phyloP scores from a whole-genome alignment of 2,888 invertebrate genomes.

The Spicauda simplicius region DNA sequence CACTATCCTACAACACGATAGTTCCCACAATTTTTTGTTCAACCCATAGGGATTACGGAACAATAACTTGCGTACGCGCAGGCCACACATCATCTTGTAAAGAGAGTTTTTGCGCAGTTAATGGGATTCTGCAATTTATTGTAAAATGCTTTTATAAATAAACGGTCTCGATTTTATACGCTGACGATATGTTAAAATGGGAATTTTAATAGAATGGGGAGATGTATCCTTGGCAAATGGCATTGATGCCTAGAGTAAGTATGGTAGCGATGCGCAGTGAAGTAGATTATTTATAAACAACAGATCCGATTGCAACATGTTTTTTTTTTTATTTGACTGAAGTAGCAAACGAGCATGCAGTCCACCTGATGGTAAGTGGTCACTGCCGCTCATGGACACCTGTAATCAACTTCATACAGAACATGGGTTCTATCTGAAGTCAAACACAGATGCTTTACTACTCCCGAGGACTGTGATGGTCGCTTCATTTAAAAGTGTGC shows the following conservation, averaged over 20 bases:
- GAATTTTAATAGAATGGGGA: conserved; percentile 16
- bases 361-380: too few species aligned
- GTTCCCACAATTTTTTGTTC: conserved; percentile 76
- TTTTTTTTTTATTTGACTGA: too few species aligned
- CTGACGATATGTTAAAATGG: conserved; percentile 17
- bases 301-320: too few species aligned
- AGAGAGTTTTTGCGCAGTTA: conserved; percentile 72
- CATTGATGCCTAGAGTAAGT: conserved; percentile 3
- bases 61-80: conserved; percentile 66
- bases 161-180: conserved; percentile 34
- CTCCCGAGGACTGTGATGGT: too few species aligned
- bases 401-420: too few species aligned
- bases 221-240: neutral
- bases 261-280: neutral
- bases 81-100: conserved; percentile 74
- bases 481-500: too few species aligned
- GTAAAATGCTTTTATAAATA: conserved; percentile 49
- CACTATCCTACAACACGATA: conserved; percentile 55
- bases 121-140: conserved; percentile 73
- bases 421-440: too few species aligned
- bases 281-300: neutral
- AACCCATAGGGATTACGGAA: conserved; percentile 68
- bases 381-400: too few species aligned
- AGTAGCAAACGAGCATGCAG: too few species aligned
- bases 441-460: too few species aligned